phyloP scores from a whole-genome alignment of 2,888 invertebrate genomes.

The Ptilodon capucinus region DNA sequence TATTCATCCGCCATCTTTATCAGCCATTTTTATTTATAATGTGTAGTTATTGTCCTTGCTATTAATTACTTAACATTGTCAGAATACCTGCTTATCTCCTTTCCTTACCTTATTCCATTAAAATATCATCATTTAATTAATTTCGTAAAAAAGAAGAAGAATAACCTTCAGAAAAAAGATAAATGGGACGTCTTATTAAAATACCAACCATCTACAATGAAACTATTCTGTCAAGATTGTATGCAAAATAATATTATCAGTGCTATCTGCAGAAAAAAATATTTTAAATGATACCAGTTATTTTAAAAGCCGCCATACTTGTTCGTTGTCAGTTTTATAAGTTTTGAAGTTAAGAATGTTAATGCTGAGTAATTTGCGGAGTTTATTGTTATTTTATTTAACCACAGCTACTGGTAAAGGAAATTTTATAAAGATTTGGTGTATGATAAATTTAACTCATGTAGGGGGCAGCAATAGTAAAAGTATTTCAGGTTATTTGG shows the following conservation, averaged over 20 bases:
- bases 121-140: too few species aligned
- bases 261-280: not conserved
- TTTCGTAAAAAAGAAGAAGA: too few species aligned
- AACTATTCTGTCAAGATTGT: not conserved
- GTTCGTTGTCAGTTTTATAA: constrained; percentile 18
- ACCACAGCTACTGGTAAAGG: not conserved
- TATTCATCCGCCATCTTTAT: too few species aligned
- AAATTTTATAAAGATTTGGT: not conserved
- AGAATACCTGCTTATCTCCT: too few species aligned
- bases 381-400: constrained; percentile 5
- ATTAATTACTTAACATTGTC: too few species aligned
- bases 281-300: not conserved
- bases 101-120: too few species aligned
- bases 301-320: not conserved
- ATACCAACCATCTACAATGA: not conserved
- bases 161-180: not conserved
- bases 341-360: constrained; percentile 11
- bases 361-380: constrained; percentile 11
- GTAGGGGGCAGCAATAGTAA: too few species aligned
- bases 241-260: not conserved
- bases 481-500: too few species aligned
- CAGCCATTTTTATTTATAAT: too few species aligned
- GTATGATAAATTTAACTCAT: too few species aligned
- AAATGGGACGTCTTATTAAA: not conserved
- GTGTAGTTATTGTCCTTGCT: too few species aligned